Evolutionary conservation across 2,888 invertebrate genomes (phyloP), one percentile per base, ranked within the genome.

Genomic region (Dicranocentrus wangi): DNA sequence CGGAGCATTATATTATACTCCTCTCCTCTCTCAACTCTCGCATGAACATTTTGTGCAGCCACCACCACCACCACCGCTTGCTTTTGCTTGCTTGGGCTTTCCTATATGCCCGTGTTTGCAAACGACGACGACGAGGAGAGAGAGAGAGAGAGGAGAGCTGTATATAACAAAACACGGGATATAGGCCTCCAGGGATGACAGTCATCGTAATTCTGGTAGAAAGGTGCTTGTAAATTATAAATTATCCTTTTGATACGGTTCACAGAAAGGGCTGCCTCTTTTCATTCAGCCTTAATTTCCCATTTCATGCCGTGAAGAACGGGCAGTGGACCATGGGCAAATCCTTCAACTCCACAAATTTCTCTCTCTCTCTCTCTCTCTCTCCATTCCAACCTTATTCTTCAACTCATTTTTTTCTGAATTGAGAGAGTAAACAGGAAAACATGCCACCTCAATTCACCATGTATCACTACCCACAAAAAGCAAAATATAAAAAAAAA

Each of bases 141-240:
- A 27, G 10, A 25, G 27, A 60, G 71, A 71, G 43, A 23, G 10
- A 55, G n/a, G n/a, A n/a, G n/a, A n/a, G n/a, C n/a, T 21, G 21
- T 5, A 61, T 60, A 51, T 39, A 42, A 63, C 42, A 42, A 47
- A 68, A 68, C 17, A 53, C 42, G 28, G 7, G 69, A 28, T 68
- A 80, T 81, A 73, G 81, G 73, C 73, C 81, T 81, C 81, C 51
- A 73, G 81, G 73, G 81, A 81, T 75, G 73, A 75, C 69, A 73
- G 81, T 81, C 77, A 76, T 76, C 76, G 70, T 76, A 66, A 71
- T 80, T 82, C 70, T 82, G 70, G 70, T 66, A 69, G 79, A 77
- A 79, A 82, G 75, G 78, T 82, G 70, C 79, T 79, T 81, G 81
- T 73, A 73, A 81, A 81, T 81, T 81, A 81, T 81, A 81, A 81